These are phyloP conservation scores for Zeugodacus cucurbitae DNA, from an alignment of 1,140 invertebrate genomes.

Conservation along the genomic window DNA sequence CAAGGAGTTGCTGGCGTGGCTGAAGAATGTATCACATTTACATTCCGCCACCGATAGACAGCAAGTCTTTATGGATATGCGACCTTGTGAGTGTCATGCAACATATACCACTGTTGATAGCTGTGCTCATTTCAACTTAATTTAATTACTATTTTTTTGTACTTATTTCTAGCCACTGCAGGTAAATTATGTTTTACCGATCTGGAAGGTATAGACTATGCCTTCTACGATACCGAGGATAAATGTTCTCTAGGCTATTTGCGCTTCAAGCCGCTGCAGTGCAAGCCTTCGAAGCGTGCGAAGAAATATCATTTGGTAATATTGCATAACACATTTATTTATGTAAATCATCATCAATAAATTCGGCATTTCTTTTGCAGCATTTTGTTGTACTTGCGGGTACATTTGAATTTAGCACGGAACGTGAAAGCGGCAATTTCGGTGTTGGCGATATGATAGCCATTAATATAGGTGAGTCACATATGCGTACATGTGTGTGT, in stretches of 20 bases:
- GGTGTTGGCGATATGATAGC: slow-evolving; percentile 53
- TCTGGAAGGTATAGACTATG: slow-evolving; percentile 53
- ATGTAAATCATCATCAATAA: background rate
- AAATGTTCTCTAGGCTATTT: slow-evolving; percentile 50
- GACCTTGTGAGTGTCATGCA: slow-evolving; percentile 25
- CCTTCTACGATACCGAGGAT: slow-evolving; percentile 51
- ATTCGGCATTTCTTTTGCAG: slow-evolving; percentile 41
- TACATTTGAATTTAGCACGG: slow-evolving; percentile 42
- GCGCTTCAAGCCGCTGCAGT: slow-evolving; percentile 52
- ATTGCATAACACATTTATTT: background rate
- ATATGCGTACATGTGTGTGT: too few relatives aligned
- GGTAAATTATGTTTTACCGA: slow-evolving; percentile 46
- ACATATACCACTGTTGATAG: background rate
- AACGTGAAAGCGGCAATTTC: slow-evolving; percentile 11
- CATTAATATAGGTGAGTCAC: slow-evolving; percentile 49
- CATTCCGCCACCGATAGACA: background rate
- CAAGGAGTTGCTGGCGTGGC: slow-evolving; percentile 32
- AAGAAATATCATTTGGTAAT: slow-evolving; percentile 48
- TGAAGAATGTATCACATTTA: slow-evolving; percentile 27
- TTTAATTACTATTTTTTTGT: background rate
- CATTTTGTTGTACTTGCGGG: slow-evolving; percentile 51
- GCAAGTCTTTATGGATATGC: slow-evolving; percentile 41
- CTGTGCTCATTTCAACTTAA: too few relatives aligned
- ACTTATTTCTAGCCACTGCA: slow-evolving; percentile 44
- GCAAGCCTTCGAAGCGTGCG: slow-evolving; percentile 43